A percentile compares a stretch with the other conserved stretches of the same genome.
Conservation (phyloP, 2,113 vertebrate genomes). For the Lagenorhynchus albirostris region DNA sequence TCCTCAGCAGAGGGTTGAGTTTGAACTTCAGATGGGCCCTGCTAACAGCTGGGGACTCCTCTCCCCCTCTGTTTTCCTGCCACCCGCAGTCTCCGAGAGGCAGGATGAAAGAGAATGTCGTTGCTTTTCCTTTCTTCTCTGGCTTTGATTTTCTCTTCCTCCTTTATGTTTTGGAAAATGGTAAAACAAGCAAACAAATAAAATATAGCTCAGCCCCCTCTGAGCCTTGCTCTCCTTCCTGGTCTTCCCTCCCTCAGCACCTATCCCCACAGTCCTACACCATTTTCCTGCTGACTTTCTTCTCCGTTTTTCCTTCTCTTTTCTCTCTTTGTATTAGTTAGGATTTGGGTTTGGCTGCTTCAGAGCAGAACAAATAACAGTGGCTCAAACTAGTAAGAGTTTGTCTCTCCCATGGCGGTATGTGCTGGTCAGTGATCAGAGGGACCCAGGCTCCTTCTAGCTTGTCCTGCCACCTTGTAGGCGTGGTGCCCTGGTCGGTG, state of each 20-base stretch:
- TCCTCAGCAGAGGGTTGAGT: background rate
- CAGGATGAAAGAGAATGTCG: background rate
- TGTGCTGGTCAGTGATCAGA: background rate
- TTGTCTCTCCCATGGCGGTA: background rate
- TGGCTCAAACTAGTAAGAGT: background rate
- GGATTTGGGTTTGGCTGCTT: background rate
- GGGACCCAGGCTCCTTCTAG: background rate
- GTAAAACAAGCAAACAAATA: constrained; percentile 55
- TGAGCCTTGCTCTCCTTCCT: background rate
- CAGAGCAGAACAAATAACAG: background rate
- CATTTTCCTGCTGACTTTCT: background rate
- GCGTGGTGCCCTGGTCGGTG: background rate
- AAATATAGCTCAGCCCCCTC: background rate
- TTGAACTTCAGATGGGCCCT: constrained; percentile 19
- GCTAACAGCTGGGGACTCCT: constrained; percentile 54
- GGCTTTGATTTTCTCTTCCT: constrained; percentile 46
- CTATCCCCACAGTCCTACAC: background rate
- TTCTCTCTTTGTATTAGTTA: background rate
- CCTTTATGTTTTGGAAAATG: background rate
- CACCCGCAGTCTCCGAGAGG: constrained; percentile 30
- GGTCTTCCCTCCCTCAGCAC: no score
- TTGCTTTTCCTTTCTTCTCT: constrained; percentile 33
- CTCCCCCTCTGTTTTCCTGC: constrained; percentile 2
- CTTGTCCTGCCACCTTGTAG: background rate
- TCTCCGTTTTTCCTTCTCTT: background rate